Conservation (phyloP, 2,113 vertebrate genomes). For the Bagarius yarrelli region DNA sequence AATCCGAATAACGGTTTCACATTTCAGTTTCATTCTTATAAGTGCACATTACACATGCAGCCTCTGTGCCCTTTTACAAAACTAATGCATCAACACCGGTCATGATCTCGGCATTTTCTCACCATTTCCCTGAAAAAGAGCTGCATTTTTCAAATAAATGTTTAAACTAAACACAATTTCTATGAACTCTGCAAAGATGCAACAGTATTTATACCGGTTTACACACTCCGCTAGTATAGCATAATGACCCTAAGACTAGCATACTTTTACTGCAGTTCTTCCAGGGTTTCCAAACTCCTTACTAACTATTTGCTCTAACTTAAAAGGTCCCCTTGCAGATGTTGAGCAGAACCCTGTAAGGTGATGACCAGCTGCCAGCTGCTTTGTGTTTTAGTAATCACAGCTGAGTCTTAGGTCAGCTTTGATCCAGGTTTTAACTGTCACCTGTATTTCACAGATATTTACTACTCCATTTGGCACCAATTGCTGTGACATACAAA, state of each 20-base stretch:
- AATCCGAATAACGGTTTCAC: background rate
- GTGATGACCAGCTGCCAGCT: constrained; percentile 29
- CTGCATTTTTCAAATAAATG: background rate
- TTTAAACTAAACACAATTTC: background rate
- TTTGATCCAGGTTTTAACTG: constrained; percentile 35
- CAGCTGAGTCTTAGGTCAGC: constrained; percentile 33
- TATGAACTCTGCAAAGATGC: background rate
- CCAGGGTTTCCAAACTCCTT: background rate
- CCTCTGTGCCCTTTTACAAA: background rate
- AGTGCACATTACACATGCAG: background rate
- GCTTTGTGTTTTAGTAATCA: constrained; percentile 36
- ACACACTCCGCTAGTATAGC: background rate
- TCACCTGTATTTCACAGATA: constrained; percentile 39
- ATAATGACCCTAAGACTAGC: background rate
- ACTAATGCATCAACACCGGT: background rate
- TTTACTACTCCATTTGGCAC: constrained; percentile 3
- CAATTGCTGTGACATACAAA: background rate
- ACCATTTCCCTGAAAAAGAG: background rate
- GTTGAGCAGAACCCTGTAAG: constrained; percentile 20
- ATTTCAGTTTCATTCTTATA: background rate
- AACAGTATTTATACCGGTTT: background rate
- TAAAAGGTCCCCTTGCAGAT: constrained; percentile 28
- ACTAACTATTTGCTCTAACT: constrained; percentile 35
- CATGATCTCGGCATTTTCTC: constrained; percentile 7
- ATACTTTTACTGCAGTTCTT: background rate